Evolutionary conservation across 2,113 vertebrate species (phyloP).

Genomic region (Columbina picui): DNA sequence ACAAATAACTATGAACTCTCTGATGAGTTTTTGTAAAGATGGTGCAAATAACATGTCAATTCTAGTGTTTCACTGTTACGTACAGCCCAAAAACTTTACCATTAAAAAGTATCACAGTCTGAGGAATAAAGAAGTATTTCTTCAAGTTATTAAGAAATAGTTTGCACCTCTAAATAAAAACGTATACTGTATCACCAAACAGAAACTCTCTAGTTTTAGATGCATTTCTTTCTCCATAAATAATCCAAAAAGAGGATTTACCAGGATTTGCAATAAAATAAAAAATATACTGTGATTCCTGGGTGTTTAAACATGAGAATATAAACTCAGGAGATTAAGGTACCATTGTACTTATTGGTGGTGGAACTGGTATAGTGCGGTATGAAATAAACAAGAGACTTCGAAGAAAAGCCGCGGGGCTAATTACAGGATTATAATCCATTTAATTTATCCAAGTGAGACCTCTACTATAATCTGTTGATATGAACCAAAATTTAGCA

Average conservation of each 20-base stretch:
- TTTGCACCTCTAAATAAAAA: not conserved
- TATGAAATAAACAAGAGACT: not conserved
- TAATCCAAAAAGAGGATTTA: not conserved
- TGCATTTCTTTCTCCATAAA: not conserved
- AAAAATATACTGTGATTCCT: not conserved
- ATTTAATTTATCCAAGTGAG: not conserved
- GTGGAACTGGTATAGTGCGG: not conserved
- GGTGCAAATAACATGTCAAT: not conserved
- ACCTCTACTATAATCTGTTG: not conserved
- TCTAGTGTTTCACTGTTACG: not conserved
- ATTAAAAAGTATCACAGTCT: not conserved
- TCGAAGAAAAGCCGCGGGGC: not conserved
- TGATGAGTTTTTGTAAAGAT: not conserved
- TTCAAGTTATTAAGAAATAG: not conserved
- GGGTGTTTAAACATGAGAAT: not conserved
- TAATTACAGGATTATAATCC: not conserved
- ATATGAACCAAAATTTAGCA: not conserved
- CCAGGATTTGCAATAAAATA: not conserved
- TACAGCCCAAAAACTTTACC: not conserved
- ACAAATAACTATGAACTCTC: not conserved
- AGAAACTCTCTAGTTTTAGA: not conserved
- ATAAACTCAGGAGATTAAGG: not conserved
- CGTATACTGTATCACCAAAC: not conserved
- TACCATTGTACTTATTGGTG: not conserved
- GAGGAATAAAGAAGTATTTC: not conserved